Evolutionary conservation across 1,140 invertebrate species (phyloP).

Genomic region (Heliconius himera): DNA sequence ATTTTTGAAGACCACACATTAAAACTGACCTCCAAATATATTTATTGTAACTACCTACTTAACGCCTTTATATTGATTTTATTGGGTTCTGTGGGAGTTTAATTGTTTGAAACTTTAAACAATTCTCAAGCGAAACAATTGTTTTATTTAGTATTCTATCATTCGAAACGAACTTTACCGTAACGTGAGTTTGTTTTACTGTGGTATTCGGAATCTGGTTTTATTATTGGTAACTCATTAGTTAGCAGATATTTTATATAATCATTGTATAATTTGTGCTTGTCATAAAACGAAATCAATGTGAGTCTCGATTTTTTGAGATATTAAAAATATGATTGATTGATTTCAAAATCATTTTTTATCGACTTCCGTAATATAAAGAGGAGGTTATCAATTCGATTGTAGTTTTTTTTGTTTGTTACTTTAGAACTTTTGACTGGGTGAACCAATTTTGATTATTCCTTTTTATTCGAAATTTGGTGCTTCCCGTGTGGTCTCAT

Average conservation of each 20-base stretch:
- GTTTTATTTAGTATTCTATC: conserved; percentile 36
- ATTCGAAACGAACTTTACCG: conserved; percentile 28
- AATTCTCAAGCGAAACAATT: conserved; percentile 29
- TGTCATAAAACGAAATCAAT: too few species aligned
- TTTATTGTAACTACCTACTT: conserved; percentile 43
- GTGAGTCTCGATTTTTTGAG: too few species aligned
- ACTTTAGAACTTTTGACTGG: too few species aligned
- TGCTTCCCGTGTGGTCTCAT: too few species aligned
- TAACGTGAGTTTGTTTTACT: conserved; percentile 17
- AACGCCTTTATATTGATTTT: conserved; percentile 53
- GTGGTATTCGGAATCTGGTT: background rate
- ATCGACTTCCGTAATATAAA: too few species aligned
- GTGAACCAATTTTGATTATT: too few species aligned
- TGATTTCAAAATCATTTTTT: too few species aligned
- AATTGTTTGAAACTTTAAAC: conserved; percentile 44
- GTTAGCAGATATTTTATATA: background rate
- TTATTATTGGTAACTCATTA: background rate
- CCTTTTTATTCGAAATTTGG: too few species aligned
- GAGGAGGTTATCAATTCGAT: too few species aligned
- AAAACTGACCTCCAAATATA: conserved; percentile 53
- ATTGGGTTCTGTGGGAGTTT: conserved; percentile 47
- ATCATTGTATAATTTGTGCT: too few species aligned
- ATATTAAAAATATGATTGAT: too few species aligned
- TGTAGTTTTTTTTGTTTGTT: too few species aligned
- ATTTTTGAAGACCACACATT: conserved; percentile 63